phyloP scores from a whole-genome alignment of 2,113 vertebrate species.

The Neodon shergylaensis region DNA sequence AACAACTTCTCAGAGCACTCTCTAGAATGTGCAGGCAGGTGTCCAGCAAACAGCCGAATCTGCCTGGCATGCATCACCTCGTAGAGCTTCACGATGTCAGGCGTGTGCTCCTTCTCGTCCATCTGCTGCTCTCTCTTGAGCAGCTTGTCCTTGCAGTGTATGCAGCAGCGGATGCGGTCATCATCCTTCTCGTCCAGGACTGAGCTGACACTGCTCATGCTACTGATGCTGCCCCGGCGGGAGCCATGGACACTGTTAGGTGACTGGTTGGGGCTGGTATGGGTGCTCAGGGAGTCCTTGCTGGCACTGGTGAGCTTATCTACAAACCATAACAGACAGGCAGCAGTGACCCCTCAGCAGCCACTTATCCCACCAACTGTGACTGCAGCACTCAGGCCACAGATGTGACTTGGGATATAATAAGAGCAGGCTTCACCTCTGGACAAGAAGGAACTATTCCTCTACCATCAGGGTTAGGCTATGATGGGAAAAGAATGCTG shows the following conservation, averaged over 20 bases:
- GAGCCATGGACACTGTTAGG: slow-evolving; percentile 89
- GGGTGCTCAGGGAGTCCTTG: slow-evolving; percentile 89
- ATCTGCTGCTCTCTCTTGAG: slow-evolving; percentile 94
- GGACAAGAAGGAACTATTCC: neutral
- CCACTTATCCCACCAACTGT: neutral
- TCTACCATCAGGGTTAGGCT: neutral
- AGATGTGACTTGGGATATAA: neutral
- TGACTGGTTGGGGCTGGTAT: slow-evolving; percentile 88
- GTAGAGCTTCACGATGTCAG: slow-evolving; percentile 94
- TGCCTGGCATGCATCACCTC: slow-evolving; percentile 86
- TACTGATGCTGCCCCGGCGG: slow-evolving; percentile 94
- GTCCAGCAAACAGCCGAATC: rapidly evolving
- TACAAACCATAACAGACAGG: slow-evolving; percentile 75
- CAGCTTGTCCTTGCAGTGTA: slow-evolving; percentile 94
- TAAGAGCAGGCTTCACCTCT: neutral
- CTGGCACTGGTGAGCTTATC: slow-evolving; percentile 95
- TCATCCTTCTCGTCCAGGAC: slow-evolving; percentile 97
- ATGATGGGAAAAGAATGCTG: neutral
- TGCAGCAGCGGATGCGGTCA: slow-evolving; percentile 95
- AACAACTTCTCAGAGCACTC: neutral
- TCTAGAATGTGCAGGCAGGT: neutral
- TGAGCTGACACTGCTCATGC: slow-evolving; percentile 94
- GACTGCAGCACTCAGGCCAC: neutral
- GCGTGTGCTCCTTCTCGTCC: slow-evolving; percentile 92
- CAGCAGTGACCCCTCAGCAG: neutral